A percentile compares a stretch with the other conserved stretches of the same genome.
Evolutionary conservation across 2,113 vertebrate species (phyloP).

Genomic region (Tenrec ecaudatus): DNA sequence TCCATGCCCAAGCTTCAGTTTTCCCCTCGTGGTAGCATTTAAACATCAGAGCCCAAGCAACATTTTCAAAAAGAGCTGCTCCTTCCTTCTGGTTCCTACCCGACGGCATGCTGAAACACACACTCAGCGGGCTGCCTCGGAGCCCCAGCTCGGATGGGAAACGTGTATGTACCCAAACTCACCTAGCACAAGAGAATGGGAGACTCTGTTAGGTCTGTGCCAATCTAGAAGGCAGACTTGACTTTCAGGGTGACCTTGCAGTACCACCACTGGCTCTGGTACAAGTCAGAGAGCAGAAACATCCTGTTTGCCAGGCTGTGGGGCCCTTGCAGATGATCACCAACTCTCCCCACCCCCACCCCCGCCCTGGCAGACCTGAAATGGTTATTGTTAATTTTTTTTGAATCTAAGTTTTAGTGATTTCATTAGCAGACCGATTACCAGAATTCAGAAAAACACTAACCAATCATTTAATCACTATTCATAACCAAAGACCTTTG

Average conservation of each 20-base stretch:
- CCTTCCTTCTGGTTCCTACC: background rate
- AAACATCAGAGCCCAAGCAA: constrained; percentile 42
- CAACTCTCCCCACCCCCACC: background rate
- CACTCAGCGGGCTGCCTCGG: background rate
- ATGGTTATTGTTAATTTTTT: background rate
- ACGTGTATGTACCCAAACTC: background rate
- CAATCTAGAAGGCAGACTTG: background rate
- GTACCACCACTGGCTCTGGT: background rate
- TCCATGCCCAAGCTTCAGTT: constrained; percentile 24
- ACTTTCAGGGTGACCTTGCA: background rate
- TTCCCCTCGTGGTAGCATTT: background rate
- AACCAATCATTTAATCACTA: background rate
- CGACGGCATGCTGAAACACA: background rate
- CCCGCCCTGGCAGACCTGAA: background rate
- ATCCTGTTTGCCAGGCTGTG: background rate
- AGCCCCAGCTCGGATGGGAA: constrained; percentile 17
- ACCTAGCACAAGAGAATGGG: background rate
- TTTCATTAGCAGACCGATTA: background rate
- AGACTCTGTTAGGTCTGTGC: background rate
- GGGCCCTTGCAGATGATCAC: background rate
- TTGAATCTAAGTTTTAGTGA: constrained; percentile 52
- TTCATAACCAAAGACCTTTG: constrained; percentile 31
- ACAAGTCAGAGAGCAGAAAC: background rate
- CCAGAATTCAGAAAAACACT: constrained; percentile 21
- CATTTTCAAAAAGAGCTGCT: background rate